A percentile compares a stretch with the other conserved stretches of the same genome.
Conservation (phyloP, 2,113 vertebrate genomes). For the Pholis gunnellus region DNA sequence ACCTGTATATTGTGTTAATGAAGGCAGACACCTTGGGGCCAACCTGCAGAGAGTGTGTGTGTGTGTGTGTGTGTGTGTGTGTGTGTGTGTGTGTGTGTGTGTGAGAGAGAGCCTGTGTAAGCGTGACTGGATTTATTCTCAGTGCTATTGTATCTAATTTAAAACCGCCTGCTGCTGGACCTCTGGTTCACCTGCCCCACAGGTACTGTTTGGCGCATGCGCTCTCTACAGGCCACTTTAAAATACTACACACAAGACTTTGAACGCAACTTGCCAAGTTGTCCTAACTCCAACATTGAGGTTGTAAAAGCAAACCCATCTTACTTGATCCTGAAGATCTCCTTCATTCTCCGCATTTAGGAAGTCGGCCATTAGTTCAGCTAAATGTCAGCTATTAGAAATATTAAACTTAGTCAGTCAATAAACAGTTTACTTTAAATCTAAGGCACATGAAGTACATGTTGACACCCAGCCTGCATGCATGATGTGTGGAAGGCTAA, state of each 20-base stretch:
- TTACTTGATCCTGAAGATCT: constrained; percentile 83
- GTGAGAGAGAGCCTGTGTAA: too few species aligned
- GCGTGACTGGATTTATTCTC: not conserved
- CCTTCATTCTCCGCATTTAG: constrained; percentile 58
- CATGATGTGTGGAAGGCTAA: not conserved
- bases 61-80: constrained; percentile 15
- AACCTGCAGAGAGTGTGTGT: not conserved
- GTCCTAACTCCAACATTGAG: not conserved
- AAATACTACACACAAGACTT: not conserved
- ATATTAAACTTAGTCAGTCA: not conserved
- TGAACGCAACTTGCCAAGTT: not conserved
- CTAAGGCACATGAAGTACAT: not conserved
- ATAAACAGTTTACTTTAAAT: not conserved
- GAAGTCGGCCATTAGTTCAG: constrained; percentile 62
- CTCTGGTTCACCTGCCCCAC: not conserved
- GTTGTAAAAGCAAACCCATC: not conserved
- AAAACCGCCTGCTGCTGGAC: not conserved
- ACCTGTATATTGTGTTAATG: constrained; percentile 45
- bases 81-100: constrained; percentile 14
- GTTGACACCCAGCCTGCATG: not conserved
- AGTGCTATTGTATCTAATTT: not conserved
- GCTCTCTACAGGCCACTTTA: constrained; percentile 11
- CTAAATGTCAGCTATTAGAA: not conserved
- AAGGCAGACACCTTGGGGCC: constrained; percentile 21
- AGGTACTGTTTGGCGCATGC: not conserved